Evolutionary conservation across 2,888 invertebrate genomes (phyloP).

Genomic region (Hesperia comma): DNA sequence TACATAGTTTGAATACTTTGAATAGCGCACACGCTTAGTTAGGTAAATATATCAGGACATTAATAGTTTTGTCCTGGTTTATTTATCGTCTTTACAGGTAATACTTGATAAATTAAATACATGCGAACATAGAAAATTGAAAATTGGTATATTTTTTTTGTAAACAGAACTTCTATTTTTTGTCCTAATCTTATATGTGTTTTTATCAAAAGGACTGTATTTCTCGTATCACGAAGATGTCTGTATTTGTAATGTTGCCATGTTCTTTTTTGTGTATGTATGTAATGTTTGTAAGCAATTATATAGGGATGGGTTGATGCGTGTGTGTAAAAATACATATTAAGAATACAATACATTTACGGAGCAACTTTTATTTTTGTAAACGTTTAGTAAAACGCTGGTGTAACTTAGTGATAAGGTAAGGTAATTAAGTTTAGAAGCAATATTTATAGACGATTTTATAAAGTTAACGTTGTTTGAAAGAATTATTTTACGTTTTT

Average conservation of each 20-base stretch:
- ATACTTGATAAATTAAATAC: not conserved
- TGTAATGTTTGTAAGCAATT: not conserved
- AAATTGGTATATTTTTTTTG: not conserved
- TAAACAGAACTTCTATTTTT: not conserved
- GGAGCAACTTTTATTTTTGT: not conserved
- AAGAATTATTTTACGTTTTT: conserved; percentile 57
- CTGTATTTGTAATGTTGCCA: conserved; percentile 13
- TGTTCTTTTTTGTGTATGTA: not conserved
- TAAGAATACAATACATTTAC: not conserved
- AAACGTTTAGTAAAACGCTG: not conserved
- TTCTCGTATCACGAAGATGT: not conserved
- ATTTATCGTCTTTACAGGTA: not conserved
- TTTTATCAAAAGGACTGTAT: not conserved
- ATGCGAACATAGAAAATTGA: too few relatives aligned
- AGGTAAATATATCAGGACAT: too few relatives aligned
- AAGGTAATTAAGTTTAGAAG: conserved; percentile 39
- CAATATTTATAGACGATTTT: conserved; percentile 54
- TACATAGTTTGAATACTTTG: too few relatives aligned
- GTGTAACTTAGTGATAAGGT: not conserved
- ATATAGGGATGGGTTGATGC: too few relatives aligned
- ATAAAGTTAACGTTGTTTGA: conserved; percentile 47
- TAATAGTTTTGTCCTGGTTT: not conserved
- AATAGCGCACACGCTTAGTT: too few relatives aligned
- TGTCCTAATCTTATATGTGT: not conserved
- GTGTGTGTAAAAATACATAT: not conserved